phyloP scores from a whole-genome alignment of 1,140 invertebrate genomes.

The Monochamus saltuarius region DNA sequence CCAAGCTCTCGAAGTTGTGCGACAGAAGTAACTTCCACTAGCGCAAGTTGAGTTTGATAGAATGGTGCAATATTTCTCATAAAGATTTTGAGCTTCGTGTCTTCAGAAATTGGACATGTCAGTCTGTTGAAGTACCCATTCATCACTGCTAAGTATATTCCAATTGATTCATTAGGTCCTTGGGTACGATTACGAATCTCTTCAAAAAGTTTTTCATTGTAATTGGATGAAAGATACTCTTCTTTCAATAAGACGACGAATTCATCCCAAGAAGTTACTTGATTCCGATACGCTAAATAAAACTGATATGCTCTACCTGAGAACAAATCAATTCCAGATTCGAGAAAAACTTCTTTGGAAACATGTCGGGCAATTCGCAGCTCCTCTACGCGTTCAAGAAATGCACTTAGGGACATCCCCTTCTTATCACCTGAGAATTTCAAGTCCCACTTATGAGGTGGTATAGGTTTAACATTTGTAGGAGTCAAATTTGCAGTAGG shows the following conservation, averaged over 20 bases:
- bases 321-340: constrained; percentile 40
- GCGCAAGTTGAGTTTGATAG: constrained; percentile 22
- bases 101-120: constrained; percentile 8
- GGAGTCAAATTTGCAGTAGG: neutral
- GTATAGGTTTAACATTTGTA: neutral
- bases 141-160: constrained; percentile 44
- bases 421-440: constrained; percentile 11
- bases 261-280: constrained; percentile 34
- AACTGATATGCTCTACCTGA: constrained; percentile 37
- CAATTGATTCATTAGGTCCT: constrained; percentile 41
- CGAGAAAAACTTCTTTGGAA: constrained; percentile 23
- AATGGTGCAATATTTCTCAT: constrained; percentile 19
- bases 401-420: constrained; percentile 28
- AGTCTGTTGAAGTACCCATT: constrained; percentile 36
- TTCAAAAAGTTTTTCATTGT: constrained; percentile 37
- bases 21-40: constrained; percentile 19
- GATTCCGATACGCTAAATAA: constrained; percentile 29
- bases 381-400: constrained; percentile 39
- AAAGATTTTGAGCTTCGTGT: constrained; percentile 15
- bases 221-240: constrained; percentile 39
- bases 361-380: constrained; percentile 32
- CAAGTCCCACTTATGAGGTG: constrained; percentile 13
- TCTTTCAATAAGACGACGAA: constrained; percentile 24
- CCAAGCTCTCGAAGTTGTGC: constrained; percentile 12
- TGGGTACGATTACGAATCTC: constrained; percentile 42